phyloP scores from a whole-genome alignment of 2,888 invertebrate species.

The Allacma fusca region DNA sequence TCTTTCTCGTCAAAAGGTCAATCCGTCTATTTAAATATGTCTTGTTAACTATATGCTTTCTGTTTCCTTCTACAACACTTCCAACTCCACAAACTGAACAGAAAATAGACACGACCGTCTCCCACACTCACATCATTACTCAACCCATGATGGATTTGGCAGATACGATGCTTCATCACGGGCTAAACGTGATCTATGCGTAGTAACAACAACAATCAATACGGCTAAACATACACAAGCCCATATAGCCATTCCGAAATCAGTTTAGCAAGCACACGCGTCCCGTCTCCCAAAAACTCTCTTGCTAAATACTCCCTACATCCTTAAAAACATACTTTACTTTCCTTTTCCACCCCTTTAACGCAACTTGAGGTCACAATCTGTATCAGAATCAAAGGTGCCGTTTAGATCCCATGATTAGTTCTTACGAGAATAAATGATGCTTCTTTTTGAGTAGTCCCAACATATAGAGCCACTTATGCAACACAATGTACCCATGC shows the following conservation, averaged over 20 bases:
- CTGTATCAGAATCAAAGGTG: conserved; percentile 16
- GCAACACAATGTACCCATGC: too few relatives aligned
- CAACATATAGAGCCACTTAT: too few relatives aligned
- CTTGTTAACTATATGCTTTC: conserved; percentile 26
- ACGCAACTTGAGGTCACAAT: background rate
- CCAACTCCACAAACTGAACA: background rate
- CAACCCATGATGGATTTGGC: conserved; percentile 7
- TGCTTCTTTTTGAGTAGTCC: too few relatives aligned
- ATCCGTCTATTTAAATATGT: conserved; percentile 40
- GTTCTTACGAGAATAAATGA: background rate
- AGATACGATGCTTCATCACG: background rate
- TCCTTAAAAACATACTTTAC: background rate
- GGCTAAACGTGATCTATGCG: conserved; percentile 1
- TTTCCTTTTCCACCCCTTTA: background rate
- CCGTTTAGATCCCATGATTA: conserved; percentile 9
- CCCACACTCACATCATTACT: conserved; percentile 1
- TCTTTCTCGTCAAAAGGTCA: conserved; percentile 35
- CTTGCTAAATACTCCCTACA: background rate
- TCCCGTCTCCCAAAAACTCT: background rate
- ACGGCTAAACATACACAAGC: background rate
- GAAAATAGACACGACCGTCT: background rate
- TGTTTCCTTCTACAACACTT: background rate
- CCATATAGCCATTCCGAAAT: too few relatives aligned
- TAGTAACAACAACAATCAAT: background rate
- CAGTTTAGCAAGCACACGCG: background rate